phyloP scores from a whole-genome alignment of 2,888 invertebrate species.

The Caenorhabditis becei region DNA sequence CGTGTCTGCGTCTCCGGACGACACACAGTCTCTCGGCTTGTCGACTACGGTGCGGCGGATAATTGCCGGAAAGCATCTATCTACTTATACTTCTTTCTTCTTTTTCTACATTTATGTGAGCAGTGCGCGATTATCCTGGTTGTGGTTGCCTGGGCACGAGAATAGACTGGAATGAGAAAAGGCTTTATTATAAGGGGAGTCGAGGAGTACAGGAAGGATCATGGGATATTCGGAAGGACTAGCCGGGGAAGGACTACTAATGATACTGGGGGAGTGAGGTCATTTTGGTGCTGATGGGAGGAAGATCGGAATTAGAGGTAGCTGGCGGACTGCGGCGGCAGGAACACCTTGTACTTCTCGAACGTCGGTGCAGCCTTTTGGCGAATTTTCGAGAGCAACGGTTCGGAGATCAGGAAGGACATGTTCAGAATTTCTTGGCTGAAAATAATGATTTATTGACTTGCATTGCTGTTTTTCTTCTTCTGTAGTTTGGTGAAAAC shows the following conservation, averaged over 20 bases:
- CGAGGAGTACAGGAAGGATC: constrained; percentile 31
- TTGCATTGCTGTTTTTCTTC: not conserved
- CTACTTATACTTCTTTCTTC: constrained; percentile 60
- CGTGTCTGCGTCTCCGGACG: constrained; percentile 42
- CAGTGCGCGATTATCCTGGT: constrained; percentile 43
- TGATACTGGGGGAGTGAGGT: constrained; percentile 31
- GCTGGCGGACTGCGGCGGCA: constrained; percentile 31
- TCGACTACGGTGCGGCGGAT: constrained; percentile 59
- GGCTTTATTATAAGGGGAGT: constrained; percentile 29
- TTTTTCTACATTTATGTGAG: constrained; percentile 53
- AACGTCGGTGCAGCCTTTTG: constrained; percentile 55
- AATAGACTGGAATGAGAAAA: constrained; percentile 10
- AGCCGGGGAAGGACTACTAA: not conserved
- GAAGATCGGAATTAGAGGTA: constrained; percentile 12
- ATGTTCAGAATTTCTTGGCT: constrained; percentile 64
- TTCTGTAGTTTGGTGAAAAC: too few relatives aligned
- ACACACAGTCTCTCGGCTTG: constrained; percentile 13
- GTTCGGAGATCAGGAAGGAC: constrained; percentile 63
- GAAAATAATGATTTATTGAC: constrained; percentile 26
- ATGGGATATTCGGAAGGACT: not conserved
- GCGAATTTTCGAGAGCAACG: constrained; percentile 59
- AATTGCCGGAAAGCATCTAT: constrained; percentile 67
- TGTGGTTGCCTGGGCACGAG: constrained; percentile 4
- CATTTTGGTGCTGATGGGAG: constrained; percentile 1
- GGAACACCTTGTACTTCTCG: constrained; percentile 60